phyloP scores from a whole-genome alignment of 2,888 invertebrate genomes.

The Gymnocheta viridis region DNA sequence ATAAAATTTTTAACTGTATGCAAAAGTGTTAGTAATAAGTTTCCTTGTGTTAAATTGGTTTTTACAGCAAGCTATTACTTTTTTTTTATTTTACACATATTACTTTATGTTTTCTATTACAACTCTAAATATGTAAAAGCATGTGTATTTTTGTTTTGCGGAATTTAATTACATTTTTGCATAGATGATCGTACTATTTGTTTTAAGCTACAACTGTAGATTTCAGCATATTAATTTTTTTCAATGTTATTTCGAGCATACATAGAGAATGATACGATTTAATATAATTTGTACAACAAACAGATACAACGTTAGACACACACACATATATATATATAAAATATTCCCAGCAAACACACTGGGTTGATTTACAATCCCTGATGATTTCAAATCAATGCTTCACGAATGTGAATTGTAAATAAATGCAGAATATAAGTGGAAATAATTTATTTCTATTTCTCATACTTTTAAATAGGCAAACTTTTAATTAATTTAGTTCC shows the following conservation, averaged over 20 bases:
- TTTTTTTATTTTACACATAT: conserved; percentile 38
- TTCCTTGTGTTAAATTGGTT: conserved; percentile 64
- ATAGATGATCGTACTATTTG: conserved; percentile 6
- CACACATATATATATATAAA: neutral
- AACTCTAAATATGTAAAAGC: neutral
- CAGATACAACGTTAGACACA: neutral
- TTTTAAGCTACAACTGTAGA: conserved; percentile 6
- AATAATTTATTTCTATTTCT: too few species aligned
- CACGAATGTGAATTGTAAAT: too few species aligned
- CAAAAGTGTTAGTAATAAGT: conserved; percentile 24
- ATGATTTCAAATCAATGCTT: too few species aligned
- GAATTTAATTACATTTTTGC: conserved; percentile 66
- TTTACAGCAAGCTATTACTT: conserved; percentile 52
- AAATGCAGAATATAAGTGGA: too few species aligned
- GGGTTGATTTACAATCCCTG: too few species aligned
- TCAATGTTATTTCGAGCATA: conserved; percentile 66
- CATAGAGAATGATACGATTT: conserved; percentile 33
- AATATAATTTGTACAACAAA: conserved; percentile 31
- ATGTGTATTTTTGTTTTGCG: conserved; percentile 44
- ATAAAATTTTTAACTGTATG: neutral
- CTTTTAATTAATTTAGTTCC: too few species aligned
- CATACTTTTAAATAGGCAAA: too few species aligned
- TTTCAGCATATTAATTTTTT: conserved; percentile 39
- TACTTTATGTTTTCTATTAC: conserved; percentile 16
- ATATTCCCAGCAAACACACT: too few species aligned